Evolutionary conservation across 2,888 invertebrate genomes (phyloP), one percentile per base, ranked within the genome.

Genomic region (Apodemia duryi): DNA sequence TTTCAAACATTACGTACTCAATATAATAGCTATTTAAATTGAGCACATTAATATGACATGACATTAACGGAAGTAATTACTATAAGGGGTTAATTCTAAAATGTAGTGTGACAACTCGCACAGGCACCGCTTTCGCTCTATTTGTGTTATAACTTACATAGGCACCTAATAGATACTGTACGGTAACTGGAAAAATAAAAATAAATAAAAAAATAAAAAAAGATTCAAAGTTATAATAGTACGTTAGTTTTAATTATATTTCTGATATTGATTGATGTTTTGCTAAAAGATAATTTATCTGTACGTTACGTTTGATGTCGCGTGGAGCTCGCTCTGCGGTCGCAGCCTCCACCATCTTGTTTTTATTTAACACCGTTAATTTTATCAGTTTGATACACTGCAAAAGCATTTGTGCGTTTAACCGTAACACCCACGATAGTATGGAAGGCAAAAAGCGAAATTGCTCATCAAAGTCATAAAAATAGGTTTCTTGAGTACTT

Each of bases 201-300:
- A 70, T 66, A 72, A 46, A 71, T 71, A 70, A 71, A 73, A 71
- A 68, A 71, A 74, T 70, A 73, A 74, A 74, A 65, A 79, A 79
- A 81, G 83, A 81, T 82, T 76, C 81, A 88, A 85, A 89, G 85
- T 86, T 90, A 86, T 88, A 87, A 86, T 88, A 88, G 88, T 90
- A 81, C 83, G 88, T 87, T 89, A 88, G 88, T 85, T 89, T 89
- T 89, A 89, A 89, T 90, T 86, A 88, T 89, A 89, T 89, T 87
- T 86, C 89, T 85, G 89, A 88, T 88, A 88, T 88, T 89, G 86
- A 86, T 88, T 88, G 84, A 90, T 88, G 90, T 91, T 90, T 88
- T 88, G 87, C 89, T 88, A 84, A 86, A 86, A 88, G 86, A 89
- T 87, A 80, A 88, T 88, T 89, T 88, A 88, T 90, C 84, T 80